Evolutionary conservation across 92 coral and sea anemone genomes (phyloP).

Genomic region (Pocillopora meandrina): DNA sequence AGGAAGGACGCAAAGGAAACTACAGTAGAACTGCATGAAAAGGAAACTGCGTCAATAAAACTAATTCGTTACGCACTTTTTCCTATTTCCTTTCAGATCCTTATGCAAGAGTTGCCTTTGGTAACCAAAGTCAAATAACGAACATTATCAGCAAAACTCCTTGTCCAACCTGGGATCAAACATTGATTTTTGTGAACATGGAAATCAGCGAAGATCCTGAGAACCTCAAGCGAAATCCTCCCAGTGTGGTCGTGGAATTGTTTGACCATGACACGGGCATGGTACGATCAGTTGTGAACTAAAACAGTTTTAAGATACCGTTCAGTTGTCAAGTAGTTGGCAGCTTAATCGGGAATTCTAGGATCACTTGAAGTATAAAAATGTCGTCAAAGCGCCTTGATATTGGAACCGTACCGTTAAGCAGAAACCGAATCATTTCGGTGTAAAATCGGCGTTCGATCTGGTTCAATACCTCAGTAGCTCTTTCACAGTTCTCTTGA

Average conservation of each 20-base stretch:
- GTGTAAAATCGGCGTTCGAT: too few relatives aligned
- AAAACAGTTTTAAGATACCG: not conserved
- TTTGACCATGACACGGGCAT: conserved; percentile 62
- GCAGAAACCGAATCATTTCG: too few relatives aligned
- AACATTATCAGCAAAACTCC: conserved; percentile 70
- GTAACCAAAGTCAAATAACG: conserved; percentile 81
- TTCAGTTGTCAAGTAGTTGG: not conserved
- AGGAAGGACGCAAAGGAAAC: too few relatives aligned
- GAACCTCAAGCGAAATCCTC: conserved; percentile 81
- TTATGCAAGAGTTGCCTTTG: conserved; percentile 87
- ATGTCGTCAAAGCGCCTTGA: too few relatives aligned
- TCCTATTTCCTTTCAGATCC: conserved; percentile 65
- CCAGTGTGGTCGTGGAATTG: conserved; percentile 86
- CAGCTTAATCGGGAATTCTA: not conserved
- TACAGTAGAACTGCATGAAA: too few relatives aligned
- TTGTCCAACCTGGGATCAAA: conserved; percentile 99
- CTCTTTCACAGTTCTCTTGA: too few relatives aligned
- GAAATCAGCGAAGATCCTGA: conserved; percentile 81
- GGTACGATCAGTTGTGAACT: conserved; percentile 15
- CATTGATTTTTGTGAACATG: conserved; percentile 75
- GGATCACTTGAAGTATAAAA: too few relatives aligned
- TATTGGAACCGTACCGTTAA: too few relatives aligned
- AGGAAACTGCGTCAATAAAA: too few relatives aligned
- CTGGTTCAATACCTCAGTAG: too few relatives aligned
- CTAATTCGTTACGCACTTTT: not conserved